These are phyloP conservation scores for Chrysochloris asiatica DNA, from an alignment of 2,113 vertebrate species.

Conservation along the genomic window DNA sequence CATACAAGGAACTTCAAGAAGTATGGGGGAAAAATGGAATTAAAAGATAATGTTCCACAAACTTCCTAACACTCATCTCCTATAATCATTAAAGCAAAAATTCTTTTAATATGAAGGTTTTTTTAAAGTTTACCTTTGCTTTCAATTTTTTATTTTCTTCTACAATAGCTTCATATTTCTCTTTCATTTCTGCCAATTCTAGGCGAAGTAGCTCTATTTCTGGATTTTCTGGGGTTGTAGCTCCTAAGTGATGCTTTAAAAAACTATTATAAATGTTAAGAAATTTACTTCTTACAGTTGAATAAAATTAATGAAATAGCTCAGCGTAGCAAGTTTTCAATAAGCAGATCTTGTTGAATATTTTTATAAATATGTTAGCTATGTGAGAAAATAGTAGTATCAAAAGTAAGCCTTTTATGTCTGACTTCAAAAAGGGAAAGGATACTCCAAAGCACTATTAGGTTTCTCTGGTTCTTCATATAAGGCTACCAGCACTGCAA, in stretches of 20 bases:
- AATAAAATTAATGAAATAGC: slow-evolving; percentile 44
- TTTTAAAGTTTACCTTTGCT: slow-evolving; percentile 87
- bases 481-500: slow-evolving; percentile 94
- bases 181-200: slow-evolving; percentile 92
- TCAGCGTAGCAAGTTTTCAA: slow-evolving; percentile 41
- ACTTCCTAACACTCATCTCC: not conserved
- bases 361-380: not conserved
- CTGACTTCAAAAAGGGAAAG: slow-evolving; percentile 82
- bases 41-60: too few relatives aligned
- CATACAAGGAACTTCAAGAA: too few relatives aligned
- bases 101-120: slow-evolving; percentile 58
- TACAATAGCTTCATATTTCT: slow-evolving; percentile 91
- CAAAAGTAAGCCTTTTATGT: slow-evolving; percentile 25
- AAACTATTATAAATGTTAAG: slow-evolving; percentile 90
- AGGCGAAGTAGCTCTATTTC: slow-evolving; percentile 89
- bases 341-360: not conserved
- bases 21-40: too few relatives aligned
- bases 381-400: slow-evolving; percentile 41
- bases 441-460: slow-evolving; percentile 97
- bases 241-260: slow-evolving; percentile 94
- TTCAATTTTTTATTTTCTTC: slow-evolving; percentile 95
- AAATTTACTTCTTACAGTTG: slow-evolving; percentile 55
- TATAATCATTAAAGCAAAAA: slow-evolving; percentile 33
- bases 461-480: slow-evolving; percentile 97
- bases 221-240: slow-evolving; percentile 87